Evolutionary conservation across 2,113 vertebrate genomes (phyloP).

Genomic region (Sitta europaea): DNA sequence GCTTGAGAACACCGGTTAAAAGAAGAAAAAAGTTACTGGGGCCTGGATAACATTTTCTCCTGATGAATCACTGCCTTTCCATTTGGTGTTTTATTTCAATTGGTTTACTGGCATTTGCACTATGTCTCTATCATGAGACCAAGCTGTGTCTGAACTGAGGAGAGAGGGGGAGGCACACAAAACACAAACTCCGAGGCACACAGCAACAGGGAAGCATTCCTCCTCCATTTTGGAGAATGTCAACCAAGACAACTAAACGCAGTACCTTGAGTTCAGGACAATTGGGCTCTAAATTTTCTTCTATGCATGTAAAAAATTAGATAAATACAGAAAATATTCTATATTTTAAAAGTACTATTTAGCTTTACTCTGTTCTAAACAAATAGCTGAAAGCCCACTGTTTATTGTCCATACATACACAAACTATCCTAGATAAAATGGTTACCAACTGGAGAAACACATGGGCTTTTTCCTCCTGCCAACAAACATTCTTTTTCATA

Average conservation of each 20-base stretch:
- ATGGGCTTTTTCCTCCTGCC: neutral
- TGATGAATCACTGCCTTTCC: slow-evolving; percentile 70
- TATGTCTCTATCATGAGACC: slow-evolving; percentile 42
- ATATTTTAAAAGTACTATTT: neutral
- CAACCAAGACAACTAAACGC: neutral
- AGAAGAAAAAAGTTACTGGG: slow-evolving; percentile 45
- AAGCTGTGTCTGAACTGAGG: slow-evolving; percentile 27
- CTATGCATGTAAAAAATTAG: neutral
- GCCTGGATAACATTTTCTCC: slow-evolving; percentile 69
- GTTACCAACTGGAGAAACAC: neutral
- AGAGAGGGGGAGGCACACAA: neutral
- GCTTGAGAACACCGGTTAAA: slow-evolving; percentile 23
- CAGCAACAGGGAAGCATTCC: neutral
- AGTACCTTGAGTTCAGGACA: neutral
- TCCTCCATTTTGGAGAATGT: neutral
- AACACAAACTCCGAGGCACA: neutral
- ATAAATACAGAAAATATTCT: neutral
- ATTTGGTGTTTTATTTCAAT: slow-evolving; percentile 71
- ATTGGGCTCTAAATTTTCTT: neutral
- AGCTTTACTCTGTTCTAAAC: neutral
- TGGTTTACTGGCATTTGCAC: slow-evolving; percentile 62
- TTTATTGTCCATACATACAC: neutral
- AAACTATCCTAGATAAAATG: neutral
- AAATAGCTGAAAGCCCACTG: neutral
- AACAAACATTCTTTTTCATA: neutral